A percentile compares a stretch with the other conserved stretches of the same genome.
These are phyloP conservation scores for Hippoglossus hippoglossus DNA, from an alignment of 2,797 vertebrate species.

Conservation along the genomic window DNA sequence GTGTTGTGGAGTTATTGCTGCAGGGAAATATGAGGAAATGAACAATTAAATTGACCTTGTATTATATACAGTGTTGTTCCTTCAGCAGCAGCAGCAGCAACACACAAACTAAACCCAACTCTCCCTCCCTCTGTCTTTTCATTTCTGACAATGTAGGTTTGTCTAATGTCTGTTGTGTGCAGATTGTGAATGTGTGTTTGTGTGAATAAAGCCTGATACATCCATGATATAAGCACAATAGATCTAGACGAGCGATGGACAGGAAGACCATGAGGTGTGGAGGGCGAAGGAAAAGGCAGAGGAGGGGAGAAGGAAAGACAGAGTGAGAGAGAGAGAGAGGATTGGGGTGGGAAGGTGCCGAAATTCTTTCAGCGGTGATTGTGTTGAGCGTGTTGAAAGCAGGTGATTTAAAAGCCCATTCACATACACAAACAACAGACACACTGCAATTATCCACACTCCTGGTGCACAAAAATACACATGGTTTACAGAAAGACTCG, in stretches of 20 bases:
- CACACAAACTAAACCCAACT: slow-evolving; percentile 5
- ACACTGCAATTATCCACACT: slow-evolving; percentile 42
- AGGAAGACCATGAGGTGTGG: slow-evolving; percentile 37
- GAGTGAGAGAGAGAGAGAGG: background rate
- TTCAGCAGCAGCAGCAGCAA: background rate
- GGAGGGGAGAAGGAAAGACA: background rate
- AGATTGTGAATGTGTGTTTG: slow-evolving; percentile 36
- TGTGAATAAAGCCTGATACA: slow-evolving; percentile 48
- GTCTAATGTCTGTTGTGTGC: slow-evolving; percentile 12
- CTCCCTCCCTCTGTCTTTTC: slow-evolving; percentile 31
- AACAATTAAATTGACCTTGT: slow-evolving; percentile 31
- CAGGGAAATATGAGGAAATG: slow-evolving; percentile 16
- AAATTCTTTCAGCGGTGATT: slow-evolving; percentile 37
- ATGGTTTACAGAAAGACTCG: slow-evolving; percentile 2
- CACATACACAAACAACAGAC: slow-evolving; percentile 34
- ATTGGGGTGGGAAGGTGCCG: background rate
- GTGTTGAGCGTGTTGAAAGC: slow-evolving; percentile 31
- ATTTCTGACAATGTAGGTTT: slow-evolving; percentile 40
- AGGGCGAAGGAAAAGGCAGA: slow-evolving; percentile 1
- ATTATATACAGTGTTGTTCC: slow-evolving; percentile 31
- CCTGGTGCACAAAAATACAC: slow-evolving; percentile 35
- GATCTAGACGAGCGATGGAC: slow-evolving; percentile 43
- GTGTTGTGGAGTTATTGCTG: slow-evolving; percentile 4
- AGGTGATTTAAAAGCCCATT: slow-evolving; percentile 47
- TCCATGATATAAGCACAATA: slow-evolving; percentile 60